These are phyloP conservation scores for Phyllotis vaccarum DNA, from an alignment of 2,797 vertebrate species.

Conservation along the genomic window DNA sequence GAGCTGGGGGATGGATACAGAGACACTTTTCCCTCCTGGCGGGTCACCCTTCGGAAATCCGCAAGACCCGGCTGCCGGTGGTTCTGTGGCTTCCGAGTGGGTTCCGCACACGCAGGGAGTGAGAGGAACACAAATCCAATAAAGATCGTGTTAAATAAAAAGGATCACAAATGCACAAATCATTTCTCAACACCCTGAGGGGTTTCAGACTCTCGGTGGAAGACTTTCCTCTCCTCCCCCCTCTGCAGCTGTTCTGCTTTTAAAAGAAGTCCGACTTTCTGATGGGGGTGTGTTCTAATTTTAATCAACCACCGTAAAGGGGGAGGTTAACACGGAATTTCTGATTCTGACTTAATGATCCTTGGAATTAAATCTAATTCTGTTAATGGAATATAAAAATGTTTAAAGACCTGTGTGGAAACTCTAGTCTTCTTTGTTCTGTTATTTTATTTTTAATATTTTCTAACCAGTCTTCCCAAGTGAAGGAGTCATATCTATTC, in stretches of 20 bases:
- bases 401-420: conserved; percentile 60
- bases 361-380: conserved; percentile 74
- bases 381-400: conserved; percentile 67
- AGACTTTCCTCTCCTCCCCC: conserved; percentile 73
- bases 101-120: conserved; percentile 69
- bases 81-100: conserved; percentile 54
- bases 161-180: conserved; percentile 61
- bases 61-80: conserved; percentile 60
- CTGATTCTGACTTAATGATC: conserved; percentile 78
- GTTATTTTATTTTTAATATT: conserved; percentile 77
- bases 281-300: conserved; percentile 80
- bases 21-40: neutral
- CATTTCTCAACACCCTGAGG: conserved; percentile 60
- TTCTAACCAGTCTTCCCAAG: conserved; percentile 86
- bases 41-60: conserved; percentile 67
- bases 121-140: conserved; percentile 63
- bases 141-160: conserved; percentile 68
- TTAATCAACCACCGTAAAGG: conserved; percentile 77
- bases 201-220: conserved; percentile 53
- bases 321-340: conserved; percentile 77
- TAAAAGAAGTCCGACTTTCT: conserved; percentile 81
- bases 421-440: conserved; percentile 69
- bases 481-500: conserved; percentile 92
- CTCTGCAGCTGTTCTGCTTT: conserved; percentile 81
- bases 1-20: neutral